Evolutionary conservation across 1,140 invertebrate species (phyloP), one percentile per base, ranked within the genome.

Genomic region (Centruroides sculpturatus): DNA sequence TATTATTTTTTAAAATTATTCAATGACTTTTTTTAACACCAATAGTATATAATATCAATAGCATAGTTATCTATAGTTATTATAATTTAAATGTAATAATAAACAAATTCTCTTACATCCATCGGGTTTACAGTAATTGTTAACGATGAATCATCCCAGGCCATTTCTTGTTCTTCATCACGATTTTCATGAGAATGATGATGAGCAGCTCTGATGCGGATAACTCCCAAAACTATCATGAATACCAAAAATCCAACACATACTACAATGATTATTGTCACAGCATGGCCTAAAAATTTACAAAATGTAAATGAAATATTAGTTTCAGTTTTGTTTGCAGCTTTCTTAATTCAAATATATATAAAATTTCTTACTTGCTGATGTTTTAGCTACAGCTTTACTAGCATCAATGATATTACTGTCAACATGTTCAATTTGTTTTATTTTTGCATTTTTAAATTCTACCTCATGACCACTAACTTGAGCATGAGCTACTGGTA

Each of bases 101-200:
- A 23, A 23, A 23, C 23, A 23, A 41, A 41, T 41, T 41, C 8
- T 41, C 41, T 71, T 71, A 83, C 83, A 74, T 97, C 92, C 87
- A 98, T 92, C 4, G 94, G 93, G 75, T 98, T 98, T 62, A 97
- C 92, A 47, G 91, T 98, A 71, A 98, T 97, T 67, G 91, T 96
- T 47, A 98, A 82, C 10, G 91, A 92, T 4, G 89, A 91, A 76
- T 98, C 92, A 75, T 97, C 93, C 93, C 93, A 97, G 53, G 92
- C 90, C 87, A 98, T 93, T 76, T 95, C 91, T 64, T 71, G 69
- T 69, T 92, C 89, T 56, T 83, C 81, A 35, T 72, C 66, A 35
- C 78, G 73, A 47, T 80, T 78, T 55, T 84, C 80, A 51, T 76
- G 73, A 12, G 73, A 71, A 56, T 79, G 74, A 48, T 80, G 75